Base-by-base conservation (phyloP, 92 coral and sea anemone species). In the Scolanthus callimorphus region DNA sequence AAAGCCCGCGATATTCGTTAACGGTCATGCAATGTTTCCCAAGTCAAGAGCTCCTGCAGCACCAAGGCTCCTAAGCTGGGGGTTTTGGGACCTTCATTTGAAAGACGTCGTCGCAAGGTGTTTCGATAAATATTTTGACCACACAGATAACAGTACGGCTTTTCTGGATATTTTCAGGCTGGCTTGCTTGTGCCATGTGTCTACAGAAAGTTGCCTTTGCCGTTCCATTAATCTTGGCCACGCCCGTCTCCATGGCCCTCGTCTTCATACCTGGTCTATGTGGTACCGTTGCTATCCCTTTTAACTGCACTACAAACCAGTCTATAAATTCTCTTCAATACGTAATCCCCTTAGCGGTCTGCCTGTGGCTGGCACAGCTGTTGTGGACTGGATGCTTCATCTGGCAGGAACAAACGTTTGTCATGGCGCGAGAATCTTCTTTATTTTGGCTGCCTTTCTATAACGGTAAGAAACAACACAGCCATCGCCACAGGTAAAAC, bases 371-470 rank as follows among this genome's bases (percentile, higher is more conserved):
- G 20, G 94, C 86, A 1, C 98, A 92, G 85, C 65, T 84, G 17
- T 49, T 80, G 4, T 81, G 89, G 0, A 80, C 88, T 31, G 88
- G 87, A 0, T 86, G 83, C 64, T 91, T 85, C 37, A 61, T 92
- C 15, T 81, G 89, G 79, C 73, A 79, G 51, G 74, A 77, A 17
- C 90, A 84, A 57, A 81, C 81, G 22, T 81, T 88, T 29, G 74
- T 88, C 28, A 88, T 92, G 98, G 98, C 96, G 11, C 84, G 80
- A 67, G 98, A 92, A 25, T 73, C 87, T 0, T 77, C 82, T 10
- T 62, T 92, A 82, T 92, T 92, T 57, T 92, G 98, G 98, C 69
- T 92, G 27, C 98, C 94, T 11, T 62, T 79, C 8, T 92, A 92
- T 37, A 92, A 88, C 60, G 96, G 98, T 88, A 62, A 55, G 68